Conservation (phyloP, 2,113 vertebrate species). For the Leptobrachium ailaonicum region DNA sequence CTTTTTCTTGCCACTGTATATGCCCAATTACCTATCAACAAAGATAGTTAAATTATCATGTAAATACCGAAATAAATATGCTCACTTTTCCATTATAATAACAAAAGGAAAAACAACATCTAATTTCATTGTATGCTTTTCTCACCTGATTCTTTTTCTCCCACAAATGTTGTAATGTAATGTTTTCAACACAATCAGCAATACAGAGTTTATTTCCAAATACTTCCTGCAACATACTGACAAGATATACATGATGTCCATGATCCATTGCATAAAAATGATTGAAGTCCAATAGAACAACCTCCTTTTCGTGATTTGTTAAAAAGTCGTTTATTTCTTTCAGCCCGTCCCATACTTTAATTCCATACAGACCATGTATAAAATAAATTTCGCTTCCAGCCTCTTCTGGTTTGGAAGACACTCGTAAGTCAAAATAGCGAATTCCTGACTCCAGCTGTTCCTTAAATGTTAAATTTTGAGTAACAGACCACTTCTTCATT, state of each 20-base stretch:
- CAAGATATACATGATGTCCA: conserved; percentile 82
- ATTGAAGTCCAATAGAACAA: conserved; percentile 94
- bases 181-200: conserved; percentile 75
- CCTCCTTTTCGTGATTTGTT: conserved; percentile 76
- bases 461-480: conserved; percentile 89
- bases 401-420: conserved; percentile 91
- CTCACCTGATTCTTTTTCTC: conserved; percentile 84
- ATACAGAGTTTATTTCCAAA: conserved; percentile 86
- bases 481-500: conserved; percentile 91
- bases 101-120: neutral
- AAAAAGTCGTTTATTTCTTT: conserved; percentile 86
- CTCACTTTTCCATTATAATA: too few species aligned
- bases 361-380: conserved; percentile 94
- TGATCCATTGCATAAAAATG: conserved; percentile 93
- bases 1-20: too few species aligned
- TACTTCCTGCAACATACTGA: conserved; percentile 78
- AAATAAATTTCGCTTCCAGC: conserved; percentile 85
- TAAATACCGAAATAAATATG: too few species aligned
- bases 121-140: neutral
- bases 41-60: too few species aligned
- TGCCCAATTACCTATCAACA: too few species aligned
- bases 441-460: conserved; percentile 94
- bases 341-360: conserved; percentile 87
- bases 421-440: conserved; percentile 96
- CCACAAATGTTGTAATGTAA: conserved; percentile 86